Evolutionary conservation across 2,797 vertebrate species (phyloP), one percentile per base, ranked within the genome.

Genomic region (Pygocentrus nattereri): DNA sequence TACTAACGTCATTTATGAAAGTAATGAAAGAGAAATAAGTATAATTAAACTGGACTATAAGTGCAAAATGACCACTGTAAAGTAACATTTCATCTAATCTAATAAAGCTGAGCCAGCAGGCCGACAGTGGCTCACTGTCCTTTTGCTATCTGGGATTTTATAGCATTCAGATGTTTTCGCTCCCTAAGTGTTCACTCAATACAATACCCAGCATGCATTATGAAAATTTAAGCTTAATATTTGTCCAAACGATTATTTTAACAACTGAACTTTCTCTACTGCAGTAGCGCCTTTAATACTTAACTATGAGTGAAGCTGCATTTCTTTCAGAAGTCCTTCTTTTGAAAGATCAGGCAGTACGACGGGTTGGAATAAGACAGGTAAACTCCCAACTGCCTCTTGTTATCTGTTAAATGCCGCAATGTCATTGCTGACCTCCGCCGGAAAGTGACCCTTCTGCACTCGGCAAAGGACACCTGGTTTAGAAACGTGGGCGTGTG

Each of bases 401-500:
- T 54, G 47, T 31, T 38, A 38, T 34, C 50, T 4, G 25, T 44
- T 15, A 16, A 16, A 69, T 13, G 62, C 18, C 6, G 25, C 31
- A 38, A 5, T 38, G 19, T 56, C 50, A 50, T 5, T n/a, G 27
- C 49, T 73, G 50, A 56, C 49, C 70, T 31, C 70, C 27, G 8
- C 49, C 15, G 41, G 50, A 54, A 72, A 76, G 71, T 82, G 76
- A 75, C 62, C 81, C 70, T 64, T 23, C 47, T 56, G 62, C 54
- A 56, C 47, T 23, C 34, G 12, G 23, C 44, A 72, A 82, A 82
- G 80, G 67, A 41, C 80, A 41, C 72, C 18, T 8, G 1, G 30
- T 34, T 65, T 5, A 8, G 49, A 59, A 52, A 54, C n/a, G 73
- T 68, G 44, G 49, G 76, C 70, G 56, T 72, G 47, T 56, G 74